Evolutionary conservation across 2,888 invertebrate genomes (phyloP).

Genomic region (Plagodis dolabraria): DNA sequence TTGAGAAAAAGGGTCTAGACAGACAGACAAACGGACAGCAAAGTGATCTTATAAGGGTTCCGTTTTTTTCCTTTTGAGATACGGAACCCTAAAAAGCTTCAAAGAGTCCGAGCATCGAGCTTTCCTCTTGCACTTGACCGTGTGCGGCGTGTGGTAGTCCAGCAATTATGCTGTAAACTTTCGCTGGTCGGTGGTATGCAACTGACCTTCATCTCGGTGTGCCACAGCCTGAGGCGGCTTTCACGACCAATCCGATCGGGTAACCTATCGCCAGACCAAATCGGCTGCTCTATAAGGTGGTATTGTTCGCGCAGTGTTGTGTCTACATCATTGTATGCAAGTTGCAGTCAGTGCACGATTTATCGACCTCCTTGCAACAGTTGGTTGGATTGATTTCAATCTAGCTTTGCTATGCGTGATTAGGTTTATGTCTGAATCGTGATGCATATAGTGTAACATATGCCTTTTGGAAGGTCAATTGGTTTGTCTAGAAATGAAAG

Average conservation of each 20-base stretch:
- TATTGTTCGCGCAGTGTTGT: constrained; percentile 5
- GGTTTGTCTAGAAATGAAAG: constrained; percentile 18
- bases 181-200: constrained; percentile 63
- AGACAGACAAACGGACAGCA: no score
- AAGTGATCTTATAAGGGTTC: no score
- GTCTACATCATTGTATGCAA: constrained; percentile 27
- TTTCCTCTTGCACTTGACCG: constrained; percentile 73
- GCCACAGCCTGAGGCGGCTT: constrained; percentile 68
- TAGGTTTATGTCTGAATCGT: constrained; percentile 23
- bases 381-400: constrained; percentile 18
- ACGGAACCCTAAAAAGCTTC: no score
- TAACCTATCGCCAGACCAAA: constrained; percentile 33
- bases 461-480: constrained; percentile 26
- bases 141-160: constrained; percentile 35
- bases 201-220: constrained; percentile 65
- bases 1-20: no score
- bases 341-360: constrained; percentile 20
- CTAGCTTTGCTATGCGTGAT: constrained; percentile 14
- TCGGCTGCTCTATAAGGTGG: constrained; percentile 16
- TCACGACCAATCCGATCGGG: constrained; percentile 51
- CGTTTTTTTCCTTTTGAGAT: no score
- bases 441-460: constrained; percentile 22
- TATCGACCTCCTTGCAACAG: constrained; percentile 18
- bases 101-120: constrained; percentile 37
- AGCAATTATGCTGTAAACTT: constrained; percentile 72